phyloP scores from a whole-genome alignment of 2,113 vertebrate genomes.

The Eptatretus burgeri region DNA sequence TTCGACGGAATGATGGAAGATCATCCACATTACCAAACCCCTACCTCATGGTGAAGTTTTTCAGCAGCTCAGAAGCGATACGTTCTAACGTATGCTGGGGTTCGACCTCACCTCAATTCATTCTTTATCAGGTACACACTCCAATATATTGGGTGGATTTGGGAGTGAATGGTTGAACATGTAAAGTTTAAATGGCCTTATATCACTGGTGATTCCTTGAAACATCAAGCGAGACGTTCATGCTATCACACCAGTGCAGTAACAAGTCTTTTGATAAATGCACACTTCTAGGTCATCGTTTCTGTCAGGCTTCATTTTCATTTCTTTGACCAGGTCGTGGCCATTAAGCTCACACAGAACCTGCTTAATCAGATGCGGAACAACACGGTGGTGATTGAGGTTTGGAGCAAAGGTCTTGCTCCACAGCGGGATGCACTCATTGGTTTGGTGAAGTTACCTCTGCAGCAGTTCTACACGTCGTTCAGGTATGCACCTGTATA shows the following conservation, averaged over 20 bases:
- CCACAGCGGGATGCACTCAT: constrained; percentile 34
- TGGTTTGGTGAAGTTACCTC: constrained; percentile 59
- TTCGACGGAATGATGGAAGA: too few species aligned
- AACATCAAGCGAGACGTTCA: neutral
- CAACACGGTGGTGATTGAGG: constrained; percentile 70
- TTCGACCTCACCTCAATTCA: constrained; percentile 31
- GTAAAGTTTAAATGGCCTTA: neutral
- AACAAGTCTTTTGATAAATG: neutral
- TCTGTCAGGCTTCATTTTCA: neutral
- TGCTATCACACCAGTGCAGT: neutral
- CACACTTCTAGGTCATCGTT: too few species aligned
- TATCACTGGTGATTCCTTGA: neutral
- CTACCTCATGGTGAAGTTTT: constrained; percentile 63
- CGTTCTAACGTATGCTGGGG: constrained; percentile 43
- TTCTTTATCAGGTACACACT: constrained; percentile 38
- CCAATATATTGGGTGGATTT: neutral
- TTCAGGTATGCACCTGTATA: constrained; percentile 29
- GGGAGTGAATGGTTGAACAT: neutral
- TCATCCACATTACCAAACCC: constrained; percentile 16
- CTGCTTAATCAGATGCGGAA: constrained; percentile 55
- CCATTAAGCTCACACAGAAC: constrained; percentile 31
- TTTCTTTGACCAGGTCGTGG: constrained; percentile 30
- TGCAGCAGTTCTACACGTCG: constrained; percentile 87
- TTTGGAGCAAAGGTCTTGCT: constrained; percentile 38
- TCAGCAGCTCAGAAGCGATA: constrained; percentile 33